Evolutionary conservation across 1,140 invertebrate species (phyloP).

Genomic region (Rhynchophorus ferrugineus): DNA sequence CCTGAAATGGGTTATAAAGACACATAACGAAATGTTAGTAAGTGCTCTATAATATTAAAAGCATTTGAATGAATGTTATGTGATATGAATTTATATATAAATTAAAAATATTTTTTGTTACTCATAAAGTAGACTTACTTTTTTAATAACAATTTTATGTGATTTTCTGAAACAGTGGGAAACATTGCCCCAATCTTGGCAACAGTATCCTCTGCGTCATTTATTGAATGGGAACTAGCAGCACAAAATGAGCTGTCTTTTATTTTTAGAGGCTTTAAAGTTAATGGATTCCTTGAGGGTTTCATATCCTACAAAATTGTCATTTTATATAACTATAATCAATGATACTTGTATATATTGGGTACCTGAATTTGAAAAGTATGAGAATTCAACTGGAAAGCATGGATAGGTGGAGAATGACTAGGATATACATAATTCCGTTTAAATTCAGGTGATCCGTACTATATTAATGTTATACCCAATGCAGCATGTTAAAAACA

Average conservation of each 20-base stretch:
- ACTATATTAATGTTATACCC: slow-evolving; percentile 28
- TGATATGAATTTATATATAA: neutral
- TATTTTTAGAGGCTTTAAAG: slow-evolving; percentile 47
- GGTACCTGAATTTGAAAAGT: slow-evolving; percentile 35
- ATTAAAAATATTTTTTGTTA: too few species aligned
- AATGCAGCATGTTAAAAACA: slow-evolving; percentile 31
- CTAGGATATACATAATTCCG: slow-evolving; percentile 42
- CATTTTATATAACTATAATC: too few species aligned
- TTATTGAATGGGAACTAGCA: slow-evolving; percentile 29
- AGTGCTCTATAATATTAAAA: slow-evolving; percentile 7
- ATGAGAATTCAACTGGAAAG: slow-evolving; percentile 39
- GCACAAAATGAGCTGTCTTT: slow-evolving; percentile 58
- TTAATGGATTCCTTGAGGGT: slow-evolving; percentile 37
- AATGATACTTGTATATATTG: too few species aligned
- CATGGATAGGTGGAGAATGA: slow-evolving; percentile 39
- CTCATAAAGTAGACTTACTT: slow-evolving; percentile 66
- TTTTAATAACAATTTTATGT: slow-evolving; percentile 77
- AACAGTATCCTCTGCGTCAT: slow-evolving; percentile 63
- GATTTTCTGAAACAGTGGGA: slow-evolving; percentile 80
- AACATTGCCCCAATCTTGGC: slow-evolving; percentile 84
- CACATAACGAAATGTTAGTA: slow-evolving; percentile 21
- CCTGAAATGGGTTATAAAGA: slow-evolving; percentile 44
- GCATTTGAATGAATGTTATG: neutral
- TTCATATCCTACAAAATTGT: slow-evolving; percentile 39
- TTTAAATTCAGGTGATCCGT: slow-evolving; percentile 41